A percentile compares a stretch with the other conserved stretches of the same genome.
Evolutionary conservation across 2,113 vertebrate genomes (phyloP).

Genomic region (Mellivora capensis): DNA sequence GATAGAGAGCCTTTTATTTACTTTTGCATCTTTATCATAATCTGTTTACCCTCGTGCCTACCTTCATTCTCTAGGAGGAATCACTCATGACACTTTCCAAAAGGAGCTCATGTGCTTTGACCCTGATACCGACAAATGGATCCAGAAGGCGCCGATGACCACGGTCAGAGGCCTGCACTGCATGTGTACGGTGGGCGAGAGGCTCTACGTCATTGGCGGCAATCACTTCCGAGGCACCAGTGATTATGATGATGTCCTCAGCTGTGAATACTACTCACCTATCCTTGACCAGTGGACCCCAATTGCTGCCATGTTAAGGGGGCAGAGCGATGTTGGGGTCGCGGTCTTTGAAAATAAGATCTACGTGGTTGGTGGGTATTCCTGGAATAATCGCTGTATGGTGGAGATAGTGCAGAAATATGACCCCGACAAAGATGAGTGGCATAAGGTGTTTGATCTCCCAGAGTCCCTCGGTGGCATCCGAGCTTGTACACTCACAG

Average conservation of each 20-base stretch:
- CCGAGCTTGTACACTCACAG: constrained; percentile 97
- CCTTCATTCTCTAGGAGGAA: constrained; percentile 88
- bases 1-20: neutral
- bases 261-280: constrained; percentile 98
- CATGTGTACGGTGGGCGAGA: constrained; percentile 98
- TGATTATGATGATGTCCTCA: constrained; percentile 98
- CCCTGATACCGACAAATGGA: constrained; percentile 98
- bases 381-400: constrained; percentile 99
- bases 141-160: constrained; percentile 97
- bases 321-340: constrained; percentile 98
- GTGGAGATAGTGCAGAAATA: constrained; percentile 99
- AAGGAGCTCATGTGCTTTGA: constrained; percentile 99
- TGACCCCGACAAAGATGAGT: constrained; percentile 98
- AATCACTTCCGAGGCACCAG: constrained; percentile 99
- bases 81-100: constrained; percentile 99
- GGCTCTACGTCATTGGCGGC: constrained; percentile 98
- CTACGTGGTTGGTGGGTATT: constrained; percentile 99
- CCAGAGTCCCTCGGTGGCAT: constrained; percentile 99
- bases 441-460: constrained; percentile 99
- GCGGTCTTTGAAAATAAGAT: constrained; percentile 99
- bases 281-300: constrained; percentile 98
- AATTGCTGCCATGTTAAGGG: constrained; percentile 97
- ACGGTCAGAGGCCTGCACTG: constrained; percentile 98
- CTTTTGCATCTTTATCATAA: neutral
- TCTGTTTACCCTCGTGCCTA: neutral